Evolutionary conservation across 2,113 vertebrate genomes (phyloP), one percentile per base, ranked within the genome.

Genomic region (Setophaga kirtlandii): DNA sequence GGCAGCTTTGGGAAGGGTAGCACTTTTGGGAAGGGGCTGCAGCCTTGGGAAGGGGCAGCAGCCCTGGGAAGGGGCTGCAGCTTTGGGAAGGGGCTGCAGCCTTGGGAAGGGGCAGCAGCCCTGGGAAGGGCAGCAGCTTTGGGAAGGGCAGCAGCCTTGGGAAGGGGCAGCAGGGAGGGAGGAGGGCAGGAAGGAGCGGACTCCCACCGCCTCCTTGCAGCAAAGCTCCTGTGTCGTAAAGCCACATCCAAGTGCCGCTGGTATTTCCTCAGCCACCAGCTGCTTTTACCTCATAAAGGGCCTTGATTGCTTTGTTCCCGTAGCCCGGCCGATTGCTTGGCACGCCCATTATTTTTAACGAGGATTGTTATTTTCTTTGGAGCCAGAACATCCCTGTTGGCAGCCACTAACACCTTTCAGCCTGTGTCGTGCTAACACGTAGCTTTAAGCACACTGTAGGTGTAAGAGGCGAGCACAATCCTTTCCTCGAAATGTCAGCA

Each of bases 281-380:
- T 97, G 94, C 83, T 87, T 94, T 87, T 95, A 89, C 70, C 89
- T 95, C 94, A 95, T 94, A 93, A 95, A 97, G 62, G 37, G 49
- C 6, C 81, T 89, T 95, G 95, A 95, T 95, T 95, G 89, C 93
- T 95, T 89, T 95, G 92, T 94, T 92, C 30, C 0, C 15, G 8
- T 65, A 91, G 80, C 60, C 74, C 41, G 81, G 58, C 49, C 22
- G 2, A 84, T 90, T 84, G 64, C 49, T 89, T 92, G 91, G 88
- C 87, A 92, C 60, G 22, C 60, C 79, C 79, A 94, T 92, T 94
- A 95, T 94, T 95, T 96, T 94, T 96, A 97, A 95, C 0, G 6
- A 96, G 78, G 78, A 74, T 74, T 88, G 87, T 83, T 94, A 70
- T 90, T 95, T 79, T 90, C 81, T 91, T 77, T 88, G 88, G 93